phyloP scores from a whole-genome alignment of 2,888 invertebrate genomes.

The Branchellion lobata region DNA sequence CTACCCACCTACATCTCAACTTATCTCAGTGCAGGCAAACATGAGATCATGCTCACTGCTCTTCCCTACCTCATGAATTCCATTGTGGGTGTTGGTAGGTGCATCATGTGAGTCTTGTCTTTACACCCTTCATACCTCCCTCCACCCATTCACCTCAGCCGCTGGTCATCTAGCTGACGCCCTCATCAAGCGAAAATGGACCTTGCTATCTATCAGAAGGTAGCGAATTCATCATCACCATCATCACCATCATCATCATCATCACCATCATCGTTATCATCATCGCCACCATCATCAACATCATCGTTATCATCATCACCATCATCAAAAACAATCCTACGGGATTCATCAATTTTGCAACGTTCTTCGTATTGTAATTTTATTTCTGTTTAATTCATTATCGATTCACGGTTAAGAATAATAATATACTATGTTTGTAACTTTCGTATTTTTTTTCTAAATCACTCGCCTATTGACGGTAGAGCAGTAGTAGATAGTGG shows the following conservation, averaged over 20 bases:
- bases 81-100: constrained; percentile 70
- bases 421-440: too few species aligned
- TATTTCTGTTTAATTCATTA: too few species aligned
- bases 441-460: too few species aligned
- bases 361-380: too few species aligned
- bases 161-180: constrained; percentile 75
- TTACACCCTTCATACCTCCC: too few species aligned
- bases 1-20: constrained; percentile 73
- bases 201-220: constrained; percentile 71
- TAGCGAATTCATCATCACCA: not conserved
- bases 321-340: not conserved
- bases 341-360: too few species aligned
- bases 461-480: too few species aligned
- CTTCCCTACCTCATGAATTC: constrained; percentile 76
- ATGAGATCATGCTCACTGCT: constrained; percentile 73
- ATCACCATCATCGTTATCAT: not conserved
- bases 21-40: constrained; percentile 70
- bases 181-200: constrained; percentile 67
- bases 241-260: not conserved
- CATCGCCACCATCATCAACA: not conserved
- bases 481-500: too few species aligned
- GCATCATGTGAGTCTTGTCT: not conserved
- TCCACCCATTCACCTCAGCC: constrained; percentile 39
- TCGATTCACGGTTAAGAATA: too few species aligned
- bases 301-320: not conserved